Conservation (phyloP, 2,113 vertebrate species). For the Phaethon lepturus region DNA sequence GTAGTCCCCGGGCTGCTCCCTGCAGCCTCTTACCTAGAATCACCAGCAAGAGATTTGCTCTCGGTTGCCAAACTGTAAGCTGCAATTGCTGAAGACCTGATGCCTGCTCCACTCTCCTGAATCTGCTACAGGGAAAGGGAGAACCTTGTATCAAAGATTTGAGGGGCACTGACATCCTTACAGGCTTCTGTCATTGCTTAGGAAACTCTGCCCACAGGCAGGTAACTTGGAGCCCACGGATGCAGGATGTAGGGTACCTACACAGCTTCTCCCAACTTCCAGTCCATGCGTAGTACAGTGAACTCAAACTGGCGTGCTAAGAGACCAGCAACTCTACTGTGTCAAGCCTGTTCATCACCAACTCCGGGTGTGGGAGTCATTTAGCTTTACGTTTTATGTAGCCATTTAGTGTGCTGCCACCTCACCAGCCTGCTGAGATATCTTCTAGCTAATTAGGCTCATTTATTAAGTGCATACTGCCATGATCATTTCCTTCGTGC, state of each 20-base stretch:
- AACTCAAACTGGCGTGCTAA: background rate
- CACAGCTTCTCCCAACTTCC: background rate
- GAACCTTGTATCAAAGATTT: background rate
- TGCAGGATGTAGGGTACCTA: background rate
- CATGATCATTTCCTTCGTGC: background rate
- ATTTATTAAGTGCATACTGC: conserved; percentile 54
- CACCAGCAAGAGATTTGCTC: background rate
- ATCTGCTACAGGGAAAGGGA: background rate
- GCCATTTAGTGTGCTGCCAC: conserved; percentile 49
- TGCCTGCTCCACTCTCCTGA: background rate
- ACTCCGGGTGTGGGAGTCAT: conserved; percentile 19
- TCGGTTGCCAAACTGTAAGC: background rate
- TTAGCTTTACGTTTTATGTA: conserved; percentile 2
- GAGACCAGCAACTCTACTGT: background rate
- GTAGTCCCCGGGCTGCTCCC: background rate
- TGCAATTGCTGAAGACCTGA: background rate
- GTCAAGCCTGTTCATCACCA: background rate
- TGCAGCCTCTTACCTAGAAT: background rate
- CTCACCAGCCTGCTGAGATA: conserved; percentile 58
- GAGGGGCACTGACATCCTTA: background rate
- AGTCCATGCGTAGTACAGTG: background rate
- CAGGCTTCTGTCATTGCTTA: background rate
- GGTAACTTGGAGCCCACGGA: background rate
- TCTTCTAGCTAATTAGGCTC: conserved; percentile 72
- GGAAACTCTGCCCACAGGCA: background rate